Percentiles rank a stretch among this genome's conserved stretches.
Evolutionary conservation across 2,888 invertebrate species (phyloP).

Genomic region (Adineta ricciae): DNA sequence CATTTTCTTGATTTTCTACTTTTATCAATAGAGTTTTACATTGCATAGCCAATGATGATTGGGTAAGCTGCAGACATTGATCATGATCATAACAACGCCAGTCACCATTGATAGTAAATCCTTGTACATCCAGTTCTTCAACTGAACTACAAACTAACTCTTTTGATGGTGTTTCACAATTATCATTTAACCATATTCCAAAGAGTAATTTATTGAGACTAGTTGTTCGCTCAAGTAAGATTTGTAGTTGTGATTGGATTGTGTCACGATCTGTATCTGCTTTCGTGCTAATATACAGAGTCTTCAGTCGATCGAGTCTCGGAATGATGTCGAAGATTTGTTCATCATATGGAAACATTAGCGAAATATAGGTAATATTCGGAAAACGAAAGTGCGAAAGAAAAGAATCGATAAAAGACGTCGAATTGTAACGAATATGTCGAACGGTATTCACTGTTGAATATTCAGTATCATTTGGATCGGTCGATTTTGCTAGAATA

Average conservation of each 20-base stretch:
- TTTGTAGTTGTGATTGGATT: neutral
- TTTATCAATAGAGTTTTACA: too few relatives aligned
- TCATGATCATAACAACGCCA: too few relatives aligned
- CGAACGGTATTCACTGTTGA: neutral
- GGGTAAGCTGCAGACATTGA: too few relatives aligned
- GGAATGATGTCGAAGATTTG: neutral
- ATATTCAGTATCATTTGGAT: neutral
- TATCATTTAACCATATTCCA: too few relatives aligned
- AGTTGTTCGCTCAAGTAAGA: neutral
- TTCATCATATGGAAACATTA: neutral
- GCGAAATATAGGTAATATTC: neutral
- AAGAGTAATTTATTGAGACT: too few relatives aligned
- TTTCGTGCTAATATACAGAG: neutral
- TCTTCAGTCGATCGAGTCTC: neutral
- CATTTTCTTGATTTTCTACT: too few relatives aligned
- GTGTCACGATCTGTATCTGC: neutral
- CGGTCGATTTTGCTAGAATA: neutral
- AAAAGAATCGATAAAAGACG: neutral
- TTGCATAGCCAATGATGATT: too few relatives aligned
- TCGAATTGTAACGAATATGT: neutral
- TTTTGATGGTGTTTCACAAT: neutral
- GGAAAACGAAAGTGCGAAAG: neutral
- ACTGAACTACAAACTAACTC: neutral
- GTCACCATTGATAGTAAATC: too few relatives aligned
- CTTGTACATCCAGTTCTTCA: too few relatives aligned